Evolutionary conservation across 2,113 vertebrate genomes (phyloP).

Genomic region (Passer domesticus): DNA sequence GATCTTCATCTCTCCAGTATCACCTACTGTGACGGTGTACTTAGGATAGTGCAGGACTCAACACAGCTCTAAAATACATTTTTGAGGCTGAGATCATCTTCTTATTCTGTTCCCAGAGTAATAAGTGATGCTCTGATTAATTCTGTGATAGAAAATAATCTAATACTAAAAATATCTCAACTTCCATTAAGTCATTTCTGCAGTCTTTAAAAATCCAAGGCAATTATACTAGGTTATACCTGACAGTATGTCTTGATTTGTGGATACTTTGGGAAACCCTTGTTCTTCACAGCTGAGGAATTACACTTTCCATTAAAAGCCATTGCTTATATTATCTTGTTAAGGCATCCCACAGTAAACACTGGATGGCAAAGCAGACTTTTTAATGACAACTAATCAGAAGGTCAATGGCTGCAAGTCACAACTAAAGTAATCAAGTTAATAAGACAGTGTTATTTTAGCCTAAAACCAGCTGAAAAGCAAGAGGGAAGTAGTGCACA

Average conservation of each 20-base stretch:
- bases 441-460: neutral
- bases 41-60: neutral
- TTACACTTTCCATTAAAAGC: conserved; percentile 1
- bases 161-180: conserved; percentile 63
- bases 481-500: neutral
- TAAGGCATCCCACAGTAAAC: neutral
- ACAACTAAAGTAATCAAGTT: neutral
- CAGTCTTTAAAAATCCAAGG: conserved; percentile 41
- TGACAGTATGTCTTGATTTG: conserved; percentile 54
- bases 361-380: neutral
- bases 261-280: conserved; percentile 39
- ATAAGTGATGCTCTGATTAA: conserved; percentile 55
- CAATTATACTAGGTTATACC: conserved; percentile 22
- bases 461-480: neutral
- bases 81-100: conserved; percentile 26
- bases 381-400: conserved; percentile 25
- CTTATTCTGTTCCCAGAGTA: conserved; percentile 40
- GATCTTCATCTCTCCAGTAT: neutral
- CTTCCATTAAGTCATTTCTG: conserved; percentile 28
- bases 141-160: conserved; percentile 42
- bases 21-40: neutral
- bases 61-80: neutral
- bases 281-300: conserved; percentile 35
- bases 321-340: neutral
- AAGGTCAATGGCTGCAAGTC: conserved; percentile 37